These are phyloP conservation scores for Philaenus spumarius DNA, from an alignment of 1,140 invertebrate species.

Conservation along the genomic window DNA sequence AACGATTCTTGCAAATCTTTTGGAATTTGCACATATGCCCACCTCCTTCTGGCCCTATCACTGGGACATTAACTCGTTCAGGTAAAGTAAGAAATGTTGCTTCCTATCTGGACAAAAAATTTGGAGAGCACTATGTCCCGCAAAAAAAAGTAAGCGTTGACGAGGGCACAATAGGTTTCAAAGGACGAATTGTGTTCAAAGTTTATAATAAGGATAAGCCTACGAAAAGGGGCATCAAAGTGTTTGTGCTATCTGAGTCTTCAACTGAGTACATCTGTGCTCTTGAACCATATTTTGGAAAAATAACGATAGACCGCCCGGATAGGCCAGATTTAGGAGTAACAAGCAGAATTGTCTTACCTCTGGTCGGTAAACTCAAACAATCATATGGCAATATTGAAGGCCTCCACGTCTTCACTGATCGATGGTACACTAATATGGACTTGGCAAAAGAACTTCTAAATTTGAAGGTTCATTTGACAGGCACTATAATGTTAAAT, in stretches of 20 bases:
- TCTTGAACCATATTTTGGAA: constrained; percentile 8
- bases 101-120: constrained; percentile 6
- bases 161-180: constrained; percentile 5
- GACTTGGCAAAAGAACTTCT: no score
- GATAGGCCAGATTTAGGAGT: background rate
- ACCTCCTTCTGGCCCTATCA: background rate
- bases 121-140: background rate
- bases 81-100: background rate
- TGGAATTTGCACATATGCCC: constrained; percentile 1
- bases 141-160: background rate
- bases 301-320: no score
- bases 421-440: no score
- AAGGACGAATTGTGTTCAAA: constrained; percentile 13
- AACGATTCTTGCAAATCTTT: constrained; percentile 7
- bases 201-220: constrained; percentile 11
- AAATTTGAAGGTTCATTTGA: no score
- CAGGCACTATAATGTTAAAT: no score
- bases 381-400: background rate
- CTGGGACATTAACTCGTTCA: background rate
- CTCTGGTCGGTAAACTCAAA: background rate
- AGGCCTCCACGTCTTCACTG: no score
- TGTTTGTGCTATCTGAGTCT: constrained; percentile 5
- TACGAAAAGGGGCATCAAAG: constrained; percentile 15
- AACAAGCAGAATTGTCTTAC: background rate
- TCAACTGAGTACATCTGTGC: constrained; percentile 13